These are phyloP conservation scores for Australoheros scitulus DNA, from an alignment of 2,113 vertebrate species.

Conservation along the genomic window DNA sequence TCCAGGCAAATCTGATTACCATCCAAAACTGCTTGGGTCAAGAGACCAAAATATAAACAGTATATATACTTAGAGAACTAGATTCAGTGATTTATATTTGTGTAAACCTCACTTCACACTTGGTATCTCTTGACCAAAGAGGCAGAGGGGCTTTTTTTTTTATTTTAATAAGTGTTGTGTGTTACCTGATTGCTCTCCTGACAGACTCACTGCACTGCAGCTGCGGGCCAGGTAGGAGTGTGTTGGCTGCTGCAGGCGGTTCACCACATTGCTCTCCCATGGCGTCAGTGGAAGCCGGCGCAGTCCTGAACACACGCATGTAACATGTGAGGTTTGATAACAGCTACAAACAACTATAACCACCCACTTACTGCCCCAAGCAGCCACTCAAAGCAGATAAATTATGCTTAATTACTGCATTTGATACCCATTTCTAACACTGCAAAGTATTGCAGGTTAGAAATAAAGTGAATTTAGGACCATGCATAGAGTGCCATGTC, in stretches of 20 bases:
- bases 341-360: slow-evolving; percentile 15
- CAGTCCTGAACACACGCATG: slow-evolving; percentile 75
- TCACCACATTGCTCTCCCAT: slow-evolving; percentile 94
- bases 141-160: not conserved
- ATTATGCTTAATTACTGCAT: not conserved
- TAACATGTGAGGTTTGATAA: slow-evolving; percentile 27
- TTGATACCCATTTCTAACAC: not conserved
- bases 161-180: not conserved
- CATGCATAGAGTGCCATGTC: slow-evolving; percentile 30
- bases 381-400: slow-evolving; percentile 28
- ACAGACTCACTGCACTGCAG: slow-evolving; percentile 91
- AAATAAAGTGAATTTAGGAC: slow-evolving; percentile 5
- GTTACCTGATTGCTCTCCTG: slow-evolving; percentile 91
- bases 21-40: slow-evolving; percentile 23
- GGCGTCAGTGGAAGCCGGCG: slow-evolving; percentile 90
- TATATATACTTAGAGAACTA: not conserved
- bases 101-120: not conserved
- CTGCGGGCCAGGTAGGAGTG: slow-evolving; percentile 97
- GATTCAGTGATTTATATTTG: not conserved
- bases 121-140: not conserved
- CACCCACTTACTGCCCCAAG: slow-evolving; percentile 22
- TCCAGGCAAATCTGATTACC: slow-evolving; percentile 62
- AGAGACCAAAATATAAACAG: slow-evolving; percentile 23
- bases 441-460: not conserved
- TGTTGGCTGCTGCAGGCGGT: slow-evolving; percentile 94